Evolutionary conservation across 1,140 invertebrate genomes (phyloP), one percentile per base, ranked within the genome.

Genomic region (Eufriesea mexicana): DNA sequence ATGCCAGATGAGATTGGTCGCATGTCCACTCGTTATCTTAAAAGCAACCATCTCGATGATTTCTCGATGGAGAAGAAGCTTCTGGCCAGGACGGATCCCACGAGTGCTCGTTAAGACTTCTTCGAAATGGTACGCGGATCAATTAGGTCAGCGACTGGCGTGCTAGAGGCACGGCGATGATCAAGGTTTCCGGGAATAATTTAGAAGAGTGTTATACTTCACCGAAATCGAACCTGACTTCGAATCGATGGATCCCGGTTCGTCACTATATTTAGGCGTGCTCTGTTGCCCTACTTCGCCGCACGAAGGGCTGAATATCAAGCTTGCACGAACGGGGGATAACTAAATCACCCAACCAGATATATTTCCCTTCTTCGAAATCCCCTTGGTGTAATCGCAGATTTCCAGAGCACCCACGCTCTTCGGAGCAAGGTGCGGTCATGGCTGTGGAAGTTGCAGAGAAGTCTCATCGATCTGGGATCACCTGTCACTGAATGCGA

Each of bases 211-310:
- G 57, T 61, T 73, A 8, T 14, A 72, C 45, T 20, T 9, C 20
- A 20, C 49, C 8, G 9, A 47, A 55, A 45, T 81, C 61, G 6
- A 81, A 75, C 18, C 20, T 42, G 49, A 45, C 35, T 51, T 25
- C 9, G 64, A 47, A 75, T 81, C 79, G 79, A 81, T 81, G 28
- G 54, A 81, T 81, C 51, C 20, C 23, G 4, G 49, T 49, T 23
- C 16, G 0, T 12, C 5, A 23, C 62, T 78, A 55, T 57, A 57
- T 68, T 79, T 72, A 55, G 67, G 25, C 47, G 45, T 12, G 51
- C 55, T 42, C 45, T 71, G 20, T 14, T 81, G 62, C 9, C 59
- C 79, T 35, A 76, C 54, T 82, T 76, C 18, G 2, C 35, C 18
- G 20, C 55, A 59, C 68, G 51, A 49, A 76, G 57, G 57, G 47